phyloP scores from a whole-genome alignment of 1,140 invertebrate genomes.

The Lasioglossum baleicum region DNA sequence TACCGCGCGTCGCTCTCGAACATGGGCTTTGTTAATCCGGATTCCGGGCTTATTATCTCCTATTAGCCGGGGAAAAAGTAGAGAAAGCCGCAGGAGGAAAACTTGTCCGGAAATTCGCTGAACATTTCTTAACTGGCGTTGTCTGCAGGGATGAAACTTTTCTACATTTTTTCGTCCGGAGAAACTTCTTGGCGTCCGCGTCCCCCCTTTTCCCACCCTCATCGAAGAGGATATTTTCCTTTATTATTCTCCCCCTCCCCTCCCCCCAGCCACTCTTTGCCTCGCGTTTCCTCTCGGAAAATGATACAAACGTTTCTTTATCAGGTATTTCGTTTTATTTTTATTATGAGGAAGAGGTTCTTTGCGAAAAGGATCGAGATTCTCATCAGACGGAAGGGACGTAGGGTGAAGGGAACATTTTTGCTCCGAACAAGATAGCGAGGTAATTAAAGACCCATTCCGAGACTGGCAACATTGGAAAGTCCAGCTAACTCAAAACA shows the following conservation, averaged over 20 bases:
- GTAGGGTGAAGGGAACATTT: no score
- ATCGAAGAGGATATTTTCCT: background rate
- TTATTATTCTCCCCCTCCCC: background rate
- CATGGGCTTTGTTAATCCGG: conserved; percentile 22
- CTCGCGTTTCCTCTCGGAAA: background rate
- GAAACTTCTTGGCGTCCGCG: background rate
- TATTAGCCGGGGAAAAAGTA: background rate
- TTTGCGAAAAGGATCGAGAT: no score
- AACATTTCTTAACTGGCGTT: conserved; percentile 3
- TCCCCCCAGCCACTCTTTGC: background rate
- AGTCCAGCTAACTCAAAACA: no score
- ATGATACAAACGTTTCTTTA: background rate
- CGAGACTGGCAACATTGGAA: no score
- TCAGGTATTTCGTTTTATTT: background rate
- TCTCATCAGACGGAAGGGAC: no score
- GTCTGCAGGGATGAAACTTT: background rate
- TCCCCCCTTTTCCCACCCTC: background rate
- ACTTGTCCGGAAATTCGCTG: background rate
- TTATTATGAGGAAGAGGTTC: background rate
- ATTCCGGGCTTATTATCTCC: conserved; percentile 30
- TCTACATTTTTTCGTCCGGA: conserved; percentile 1
- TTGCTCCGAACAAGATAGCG: no score
- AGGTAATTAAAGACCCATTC: no score
- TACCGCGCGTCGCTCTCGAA: conserved; percentile 20
- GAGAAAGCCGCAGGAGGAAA: background rate